Evolutionary conservation across 2,113 vertebrate species (phyloP).

Genomic region (Spea multiplicata): DNA sequence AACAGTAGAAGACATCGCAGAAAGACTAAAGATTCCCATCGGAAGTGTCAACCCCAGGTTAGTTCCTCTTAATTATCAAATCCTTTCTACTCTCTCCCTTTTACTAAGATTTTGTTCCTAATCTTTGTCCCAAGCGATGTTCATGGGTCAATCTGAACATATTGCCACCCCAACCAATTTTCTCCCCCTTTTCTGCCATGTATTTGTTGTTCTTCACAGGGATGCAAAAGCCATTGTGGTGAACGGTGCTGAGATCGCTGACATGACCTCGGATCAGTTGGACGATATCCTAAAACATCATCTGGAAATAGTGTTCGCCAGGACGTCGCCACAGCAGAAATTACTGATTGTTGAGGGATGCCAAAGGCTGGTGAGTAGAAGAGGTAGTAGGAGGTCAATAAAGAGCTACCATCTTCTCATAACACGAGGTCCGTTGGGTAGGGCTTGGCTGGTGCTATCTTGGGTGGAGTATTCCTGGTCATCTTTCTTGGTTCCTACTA

Average conservation of each 20-base stretch:
- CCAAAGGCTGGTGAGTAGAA: constrained; percentile 67
- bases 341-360: constrained; percentile 75
- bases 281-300: constrained; percentile 66
- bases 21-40: constrained; percentile 66
- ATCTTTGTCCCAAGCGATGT: no score
- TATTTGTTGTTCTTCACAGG: constrained; percentile 50
- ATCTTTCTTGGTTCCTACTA: no score
- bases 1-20: constrained; percentile 73
- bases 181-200: neutral
- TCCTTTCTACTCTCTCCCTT: neutral
- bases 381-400: neutral
- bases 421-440: neutral
- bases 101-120: neutral
- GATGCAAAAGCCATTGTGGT: constrained; percentile 69
- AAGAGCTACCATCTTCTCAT: neutral
- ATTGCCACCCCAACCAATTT: neutral
- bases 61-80: neutral
- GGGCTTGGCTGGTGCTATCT: no score
- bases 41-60: constrained; percentile 69
- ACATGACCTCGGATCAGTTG: constrained; percentile 67
- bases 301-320: constrained; percentile 72
- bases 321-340: constrained; percentile 76
- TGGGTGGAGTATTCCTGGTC: no score
- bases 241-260: constrained; percentile 72
- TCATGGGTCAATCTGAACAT: neutral